Evolutionary conservation across 2,113 vertebrate species (phyloP), one percentile per base, ranked within the genome.

Genomic region (Trichechus manatus): DNA sequence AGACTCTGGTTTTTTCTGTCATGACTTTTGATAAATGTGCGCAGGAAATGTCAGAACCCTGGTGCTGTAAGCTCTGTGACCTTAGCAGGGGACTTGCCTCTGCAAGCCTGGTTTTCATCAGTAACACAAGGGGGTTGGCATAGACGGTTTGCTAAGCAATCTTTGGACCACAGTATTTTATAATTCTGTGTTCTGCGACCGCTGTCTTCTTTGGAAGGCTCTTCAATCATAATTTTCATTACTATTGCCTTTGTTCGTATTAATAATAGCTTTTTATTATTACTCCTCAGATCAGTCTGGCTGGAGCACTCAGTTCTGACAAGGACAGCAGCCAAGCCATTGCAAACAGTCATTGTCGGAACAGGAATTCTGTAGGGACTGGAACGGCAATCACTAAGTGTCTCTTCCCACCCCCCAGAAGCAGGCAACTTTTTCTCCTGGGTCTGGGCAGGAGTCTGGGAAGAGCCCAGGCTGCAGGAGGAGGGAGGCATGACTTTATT

Each of bases 171-270:
- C 1, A 63, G 42, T 27, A 50, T 81, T 94, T 90, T 68, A 63
- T 90, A 92, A 93, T 44, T 75, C 44, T 53, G 19, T 97, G 94
- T 89, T 93, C 94, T 86, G 23, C 97, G 93, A 96, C 74, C 89
- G 74, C 27, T 94, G 27, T 94, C 89, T 98, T 83, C 74, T 44
- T 82, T 89, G 68, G 66, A 68, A 33, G 53, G 20, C 17, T 91
- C 27, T 89, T 91, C 27, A 81, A 13, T 96, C 66, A 96, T 94
- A 78, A 78, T 91, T 93, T 91, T 93, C 39, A 89, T 96, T 82
- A 86, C 50, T 78, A 31, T 88, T 89, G 56, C 39, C 82, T 94
- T 95, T 50, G 89, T 83, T 92, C 59, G 36, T 90, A 82, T 93
- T 93, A 87, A 96, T 84, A 96, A 93, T 56, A 61, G 31, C 33